Evolutionary conservation across 1,140 invertebrate genomes (phyloP), one percentile per base, ranked within the genome.

Genomic region (Brachionus asplanchnoidis): DNA sequence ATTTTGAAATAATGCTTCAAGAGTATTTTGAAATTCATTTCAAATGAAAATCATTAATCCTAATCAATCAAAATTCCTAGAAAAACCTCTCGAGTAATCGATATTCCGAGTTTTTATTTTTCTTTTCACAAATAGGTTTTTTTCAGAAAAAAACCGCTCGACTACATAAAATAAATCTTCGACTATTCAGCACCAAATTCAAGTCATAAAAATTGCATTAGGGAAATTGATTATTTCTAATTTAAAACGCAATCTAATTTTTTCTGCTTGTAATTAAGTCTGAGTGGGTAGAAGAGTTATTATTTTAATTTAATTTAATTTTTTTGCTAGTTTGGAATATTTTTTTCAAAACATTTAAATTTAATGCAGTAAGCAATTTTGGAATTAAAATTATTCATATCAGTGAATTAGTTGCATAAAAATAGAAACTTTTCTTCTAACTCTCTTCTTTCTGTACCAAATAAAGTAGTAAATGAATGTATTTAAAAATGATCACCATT

Each of bases 271-370:
- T 60, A 60, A 60, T 60, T 60, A 8, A 20, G 53, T 60, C 20
- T 20, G 53, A 60, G 53, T 60, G 53, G 53, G 53, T 60, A 20
- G 53, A 60, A 20, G 53, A 60, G 6, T 20, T 60, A 60, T 60
- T 60, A 60, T 60, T 60, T 60, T 60, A 60, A 60, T 60, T 60
- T 60, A 60, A 60, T 60, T 56, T 56, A 56, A 56, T 56, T 68
- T 68, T 68, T 32, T 68, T 65, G 12, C 3, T 32, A 68, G 20
- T 68, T 66, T 14, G 60, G 17, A 53, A 14, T 14, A 14, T 53
- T 60, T 60, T 56, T 60, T 68, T 32, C 11, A 32, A 32, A 68
- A 68, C 26, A 32, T 68, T 68, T 40, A 68, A 60, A 60, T 60
- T 60, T 32, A 14, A 40, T 68, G 66, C 26, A 28, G 66, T 68